Base-by-base conservation (phyloP, 2,797 vertebrate species). In the Coranthus polyacanthus region DNA sequence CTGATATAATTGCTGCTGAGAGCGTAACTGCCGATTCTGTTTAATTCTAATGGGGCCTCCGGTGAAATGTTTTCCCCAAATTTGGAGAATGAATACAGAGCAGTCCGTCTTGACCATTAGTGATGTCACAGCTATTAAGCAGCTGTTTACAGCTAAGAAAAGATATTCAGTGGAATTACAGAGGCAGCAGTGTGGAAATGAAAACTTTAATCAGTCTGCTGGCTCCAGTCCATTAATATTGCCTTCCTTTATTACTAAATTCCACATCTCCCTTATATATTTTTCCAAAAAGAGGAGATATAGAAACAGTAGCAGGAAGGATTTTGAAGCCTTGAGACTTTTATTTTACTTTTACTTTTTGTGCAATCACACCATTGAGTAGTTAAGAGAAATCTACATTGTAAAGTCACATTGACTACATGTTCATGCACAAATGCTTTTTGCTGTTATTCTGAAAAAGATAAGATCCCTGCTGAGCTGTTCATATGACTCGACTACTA, bases 1-100 rank as follows among this genome's bases (percentile, higher is more conserved):
- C 82, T 82, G 76, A 88, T 84, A 75, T 85, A 79, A 91, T 82
- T 81, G 82, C 81, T 79, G 79, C 73, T 78, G 83, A 73, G 78
- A 85, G 86, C 65, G 69, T 72, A 87, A 81, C 87, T 85, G 78
- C 65, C 10, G 60, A 68, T 81, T 81, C 59, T 75, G 37, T 81
- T 82, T 75, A 46, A 81, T 81, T 74, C 38, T 56, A 79, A 69
- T 17, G 46, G 43, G 49, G 45, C 60, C 51, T 77, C 37, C 39
- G 21, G 20, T 56, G 50, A 77, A 74, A 72, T 59, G 32, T 78
- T 79, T 75, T 71, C 57, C 44, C 72, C 75, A 83, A 71, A 82
- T 88, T 75, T 71, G 68, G 65, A 12, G 26, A 82, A 73, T 81
- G 39, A 77, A 52, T 71, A 55, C 44, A 53, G 26, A 50, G 20